Evolutionary conservation across 2,113 vertebrate species (phyloP).

Genomic region (Zosterops hypoxanthus): DNA sequence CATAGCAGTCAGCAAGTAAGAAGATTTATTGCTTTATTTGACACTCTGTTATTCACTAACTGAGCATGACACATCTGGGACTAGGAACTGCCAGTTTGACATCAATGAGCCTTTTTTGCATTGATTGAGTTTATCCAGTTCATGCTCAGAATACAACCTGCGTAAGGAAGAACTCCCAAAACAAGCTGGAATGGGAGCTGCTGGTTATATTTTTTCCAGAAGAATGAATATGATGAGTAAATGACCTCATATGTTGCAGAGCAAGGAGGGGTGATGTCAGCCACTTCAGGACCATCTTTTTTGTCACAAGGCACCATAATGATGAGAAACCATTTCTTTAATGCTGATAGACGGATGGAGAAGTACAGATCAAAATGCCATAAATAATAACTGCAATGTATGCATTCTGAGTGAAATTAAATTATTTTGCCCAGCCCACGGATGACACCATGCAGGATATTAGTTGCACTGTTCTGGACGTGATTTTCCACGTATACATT

Average conservation of each 20-base stretch:
- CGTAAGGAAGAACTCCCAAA: not conserved
- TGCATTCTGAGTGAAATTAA: slow-evolving; percentile 33
- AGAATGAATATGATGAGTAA: not conserved
- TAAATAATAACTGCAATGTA: slow-evolving; percentile 59
- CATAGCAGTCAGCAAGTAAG: slow-evolving; percentile 77
- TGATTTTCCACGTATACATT: not conserved
- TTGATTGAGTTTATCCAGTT: slow-evolving; percentile 61
- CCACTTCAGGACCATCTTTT: not conserved
- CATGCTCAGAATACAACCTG: slow-evolving; percentile 25
- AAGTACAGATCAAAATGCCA: slow-evolving; percentile 53
- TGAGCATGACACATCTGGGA: slow-evolving; percentile 84
- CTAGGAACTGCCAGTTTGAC: slow-evolving; percentile 76
- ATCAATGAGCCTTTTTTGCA: slow-evolving; percentile 69
- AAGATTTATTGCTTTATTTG: slow-evolving; percentile 93
- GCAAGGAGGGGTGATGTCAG: slow-evolving; percentile 18
- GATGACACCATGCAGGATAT: not conserved
- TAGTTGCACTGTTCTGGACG: not conserved
- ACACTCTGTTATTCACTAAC: slow-evolving; percentile 81
- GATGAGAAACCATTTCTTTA: slow-evolving; percentile 69
- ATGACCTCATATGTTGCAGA: not conserved
- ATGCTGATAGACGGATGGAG: slow-evolving; percentile 55
- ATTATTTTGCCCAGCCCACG: slow-evolving; percentile 38
- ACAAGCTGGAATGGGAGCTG: not conserved
- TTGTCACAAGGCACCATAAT: slow-evolving; percentile 41
- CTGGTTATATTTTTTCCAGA: not conserved